Evolutionary conservation across 2,797 vertebrate genomes (phyloP).

Genomic region (Sarcophilus harrisii): DNA sequence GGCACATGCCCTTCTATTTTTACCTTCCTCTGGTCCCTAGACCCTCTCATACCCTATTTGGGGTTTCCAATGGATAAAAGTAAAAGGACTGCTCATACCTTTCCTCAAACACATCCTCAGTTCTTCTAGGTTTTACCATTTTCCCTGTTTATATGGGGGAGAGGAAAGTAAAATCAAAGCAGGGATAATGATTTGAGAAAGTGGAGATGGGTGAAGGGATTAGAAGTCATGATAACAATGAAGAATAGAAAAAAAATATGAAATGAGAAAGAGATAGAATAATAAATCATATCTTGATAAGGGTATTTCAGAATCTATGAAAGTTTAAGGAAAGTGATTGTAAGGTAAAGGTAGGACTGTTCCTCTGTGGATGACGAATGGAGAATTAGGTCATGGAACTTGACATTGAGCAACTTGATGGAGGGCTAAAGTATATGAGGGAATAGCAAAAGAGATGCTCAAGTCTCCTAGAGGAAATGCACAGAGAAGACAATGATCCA

Average conservation of each 20-base stretch:
- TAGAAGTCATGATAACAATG: too few relatives aligned
- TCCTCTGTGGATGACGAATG: background rate
- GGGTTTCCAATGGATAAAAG: background rate
- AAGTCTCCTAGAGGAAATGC: background rate
- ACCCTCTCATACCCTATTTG: background rate
- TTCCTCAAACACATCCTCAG: background rate
- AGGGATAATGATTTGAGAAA: too few relatives aligned
- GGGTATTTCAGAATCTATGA: too few relatives aligned
- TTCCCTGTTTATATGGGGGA: background rate
- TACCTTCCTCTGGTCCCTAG: background rate
- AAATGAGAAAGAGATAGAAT: too few relatives aligned
- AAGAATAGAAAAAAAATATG: too few relatives aligned
- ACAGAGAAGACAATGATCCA: background rate
- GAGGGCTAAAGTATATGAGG: background rate
- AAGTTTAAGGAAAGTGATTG: too few relatives aligned
- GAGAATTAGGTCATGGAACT: too few relatives aligned
- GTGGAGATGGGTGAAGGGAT: too few relatives aligned
- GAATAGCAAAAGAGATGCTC: background rate
- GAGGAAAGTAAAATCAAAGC: too few relatives aligned
- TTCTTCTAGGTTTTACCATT: background rate
- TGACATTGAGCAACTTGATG: background rate
- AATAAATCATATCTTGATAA: too few relatives aligned
- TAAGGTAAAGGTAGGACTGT: too few relatives aligned
- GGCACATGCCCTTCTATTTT: background rate
- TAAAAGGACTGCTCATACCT: background rate